phyloP scores from a whole-genome alignment of 2,113 vertebrate species.

The Microcebus griseorufus region DNA sequence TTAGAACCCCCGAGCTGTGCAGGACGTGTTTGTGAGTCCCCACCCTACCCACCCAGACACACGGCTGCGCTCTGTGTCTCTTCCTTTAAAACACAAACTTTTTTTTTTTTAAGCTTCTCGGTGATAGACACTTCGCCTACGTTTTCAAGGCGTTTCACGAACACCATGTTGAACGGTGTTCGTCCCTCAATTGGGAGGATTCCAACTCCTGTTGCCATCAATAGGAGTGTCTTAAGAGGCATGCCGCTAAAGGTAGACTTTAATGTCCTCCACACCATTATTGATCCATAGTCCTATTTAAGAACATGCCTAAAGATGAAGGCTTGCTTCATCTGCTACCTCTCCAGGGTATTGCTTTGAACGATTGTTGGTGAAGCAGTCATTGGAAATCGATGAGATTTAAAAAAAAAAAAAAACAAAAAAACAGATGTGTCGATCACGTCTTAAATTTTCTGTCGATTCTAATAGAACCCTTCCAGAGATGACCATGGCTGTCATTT shows the following conservation, averaged over 20 bases:
- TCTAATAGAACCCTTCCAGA: constrained; percentile 23
- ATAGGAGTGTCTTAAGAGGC: constrained; percentile 16
- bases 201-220: constrained; percentile 37
- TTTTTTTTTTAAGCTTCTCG: neutral
- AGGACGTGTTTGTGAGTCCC: constrained; percentile 87
- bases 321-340: neutral
- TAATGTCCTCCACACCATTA: neutral
- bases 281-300: neutral
- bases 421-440: neutral
- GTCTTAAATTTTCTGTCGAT: constrained; percentile 71
- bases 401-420: too few species aligned
- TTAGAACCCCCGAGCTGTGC: constrained; percentile 88
- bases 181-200: neutral
- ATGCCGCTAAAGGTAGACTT: constrained; percentile 24
- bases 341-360: constrained; percentile 29
- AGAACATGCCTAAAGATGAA: constrained; percentile 14
- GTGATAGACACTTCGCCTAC: constrained; percentile 12
- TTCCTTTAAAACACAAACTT: constrained; percentile 14
- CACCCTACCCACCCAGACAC: constrained; percentile 62
- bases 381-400: constrained; percentile 40
- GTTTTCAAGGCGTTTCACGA: constrained; percentile 46
- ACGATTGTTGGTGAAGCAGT: neutral
- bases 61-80: constrained; percentile 18
- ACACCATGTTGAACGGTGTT: neutral
- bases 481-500: constrained; percentile 36